Conservation (phyloP, 2,797 vertebrate species). For the Lemur catta region DNA sequence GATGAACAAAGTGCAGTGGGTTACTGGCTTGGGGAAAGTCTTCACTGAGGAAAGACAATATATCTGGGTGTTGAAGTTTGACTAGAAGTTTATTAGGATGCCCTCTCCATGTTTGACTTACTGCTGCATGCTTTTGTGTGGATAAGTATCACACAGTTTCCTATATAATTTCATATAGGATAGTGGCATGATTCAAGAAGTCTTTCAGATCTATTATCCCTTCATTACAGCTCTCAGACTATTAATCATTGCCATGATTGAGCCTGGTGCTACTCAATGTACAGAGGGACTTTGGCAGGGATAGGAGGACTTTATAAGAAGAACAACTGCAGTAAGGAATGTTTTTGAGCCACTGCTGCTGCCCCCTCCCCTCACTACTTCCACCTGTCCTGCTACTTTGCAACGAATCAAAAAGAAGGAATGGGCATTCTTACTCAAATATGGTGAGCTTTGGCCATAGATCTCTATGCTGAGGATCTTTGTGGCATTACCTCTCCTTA, state of each 20-base stretch:
- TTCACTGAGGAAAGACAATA: background rate
- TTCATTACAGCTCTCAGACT: background rate
- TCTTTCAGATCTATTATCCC: background rate
- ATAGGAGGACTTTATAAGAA: background rate
- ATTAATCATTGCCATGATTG: background rate
- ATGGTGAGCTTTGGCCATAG: background rate
- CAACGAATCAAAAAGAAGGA: background rate
- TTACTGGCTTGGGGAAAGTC: background rate
- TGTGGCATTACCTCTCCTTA: background rate
- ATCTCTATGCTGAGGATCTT: background rate
- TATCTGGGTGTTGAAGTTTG: background rate
- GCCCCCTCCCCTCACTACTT: background rate
- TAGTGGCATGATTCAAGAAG: background rate
- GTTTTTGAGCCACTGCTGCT: background rate
- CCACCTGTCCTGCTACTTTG: background rate
- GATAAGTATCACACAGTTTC: background rate
- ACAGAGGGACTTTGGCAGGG: background rate
- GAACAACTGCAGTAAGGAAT: background rate
- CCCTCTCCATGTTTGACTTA: background rate
- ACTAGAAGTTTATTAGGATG: background rate
- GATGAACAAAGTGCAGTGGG: background rate
- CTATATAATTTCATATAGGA: background rate
- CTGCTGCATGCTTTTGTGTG: background rate
- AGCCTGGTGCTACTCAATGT: background rate
- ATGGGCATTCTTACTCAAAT: background rate